Evolutionary conservation across 2,888 invertebrate species (phyloP).

Genomic region (Dynastes hyllus): DNA sequence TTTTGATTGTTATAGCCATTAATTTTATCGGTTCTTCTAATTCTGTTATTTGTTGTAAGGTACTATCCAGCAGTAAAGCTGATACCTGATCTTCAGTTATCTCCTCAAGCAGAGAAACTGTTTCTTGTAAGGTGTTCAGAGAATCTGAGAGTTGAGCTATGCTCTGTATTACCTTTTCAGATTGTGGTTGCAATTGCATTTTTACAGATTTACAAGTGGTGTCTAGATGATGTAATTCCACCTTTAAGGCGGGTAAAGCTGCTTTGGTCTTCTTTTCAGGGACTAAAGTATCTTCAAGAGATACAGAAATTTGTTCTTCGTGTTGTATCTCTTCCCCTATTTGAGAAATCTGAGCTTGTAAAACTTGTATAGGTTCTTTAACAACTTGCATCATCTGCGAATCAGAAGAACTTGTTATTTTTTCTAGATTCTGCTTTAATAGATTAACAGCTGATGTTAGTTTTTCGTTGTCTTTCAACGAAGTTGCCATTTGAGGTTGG

Average conservation of each 20-base stretch:
- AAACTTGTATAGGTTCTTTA: conserved; percentile 21
- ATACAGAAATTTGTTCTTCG: conserved; percentile 1
- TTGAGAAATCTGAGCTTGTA: conserved; percentile 40
- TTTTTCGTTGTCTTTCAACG: conserved; percentile 24
- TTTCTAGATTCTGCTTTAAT: neutral
- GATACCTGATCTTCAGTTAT: conserved; percentile 30
- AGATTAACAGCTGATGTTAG: neutral
- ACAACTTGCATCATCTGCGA: conserved; percentile 19
- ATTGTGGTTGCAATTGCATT: conserved; percentile 21
- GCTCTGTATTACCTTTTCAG: neutral
- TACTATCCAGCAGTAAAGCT: neutral
- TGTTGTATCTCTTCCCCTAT: conserved; percentile 22
- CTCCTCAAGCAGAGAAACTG: conserved; percentile 13
- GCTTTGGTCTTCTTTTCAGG: neutral
- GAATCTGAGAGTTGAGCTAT: conserved; percentile 30
- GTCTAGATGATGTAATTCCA: conserved; percentile 19
- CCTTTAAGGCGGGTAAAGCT: neutral
- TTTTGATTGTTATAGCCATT: conserved; percentile 13
- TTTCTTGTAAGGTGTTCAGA: conserved; percentile 23
- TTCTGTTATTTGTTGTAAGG: neutral
- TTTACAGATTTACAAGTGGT: conserved; percentile 25
- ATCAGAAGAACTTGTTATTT: conserved; percentile 4
- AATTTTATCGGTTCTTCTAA: conserved; percentile 31
- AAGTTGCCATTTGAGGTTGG: conserved; percentile 17
- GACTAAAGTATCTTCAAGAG: neutral